Evolutionary conservation across 2,888 invertebrate genomes (phyloP), one percentile per base, ranked within the genome.

Genomic region (Augochlorella aurata): DNA sequence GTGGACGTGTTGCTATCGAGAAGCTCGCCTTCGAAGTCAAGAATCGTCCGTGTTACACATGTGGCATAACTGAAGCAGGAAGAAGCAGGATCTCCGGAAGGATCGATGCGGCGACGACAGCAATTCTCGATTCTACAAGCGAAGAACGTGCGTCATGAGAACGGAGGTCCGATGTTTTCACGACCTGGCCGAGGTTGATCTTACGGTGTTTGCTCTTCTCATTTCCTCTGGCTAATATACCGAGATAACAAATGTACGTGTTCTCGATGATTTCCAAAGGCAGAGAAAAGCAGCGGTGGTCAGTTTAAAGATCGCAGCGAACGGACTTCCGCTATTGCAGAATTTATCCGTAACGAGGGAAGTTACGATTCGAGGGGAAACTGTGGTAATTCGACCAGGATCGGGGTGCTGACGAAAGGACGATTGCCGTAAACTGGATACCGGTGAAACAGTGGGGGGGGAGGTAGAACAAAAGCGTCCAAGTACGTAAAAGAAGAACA

Each of bases 401-500:
- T 58, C 21, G 18, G 74, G 47, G 44, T 69, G 69, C 5, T 29
- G 29, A 61, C 63, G 21, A n/a, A 69, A 54, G n/a, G 44, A 65
- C 49, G 38, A 12, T n/a, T 16, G 38, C 12, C 14, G 29, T 29
- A 12, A 45, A 65, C 1, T 16, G 18, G n/a, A 1, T 10, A 16
- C 1, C 16, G 18, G 24, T 18, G 12, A 21, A 58, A 52, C 44
- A 52, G 18, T n/a, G 49, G 38, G 50, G 38, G 50, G 21, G 50
- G 65, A n/a, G 66, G 63, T 52, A 21, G 66, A 68, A 66, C 69
- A 61, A 83, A 83, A 82, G 47, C 68, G 73, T 54, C 49, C 16
- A 18, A 45, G 61, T 65, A 74, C 79, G 38, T 50, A 71, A 70
- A n/a, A 73, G 75, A 76, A 45, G 65, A 54, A 75, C 70, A 69